Conservation (phyloP, 2,113 vertebrate genomes). For the Centrocercus urophasianus region DNA sequence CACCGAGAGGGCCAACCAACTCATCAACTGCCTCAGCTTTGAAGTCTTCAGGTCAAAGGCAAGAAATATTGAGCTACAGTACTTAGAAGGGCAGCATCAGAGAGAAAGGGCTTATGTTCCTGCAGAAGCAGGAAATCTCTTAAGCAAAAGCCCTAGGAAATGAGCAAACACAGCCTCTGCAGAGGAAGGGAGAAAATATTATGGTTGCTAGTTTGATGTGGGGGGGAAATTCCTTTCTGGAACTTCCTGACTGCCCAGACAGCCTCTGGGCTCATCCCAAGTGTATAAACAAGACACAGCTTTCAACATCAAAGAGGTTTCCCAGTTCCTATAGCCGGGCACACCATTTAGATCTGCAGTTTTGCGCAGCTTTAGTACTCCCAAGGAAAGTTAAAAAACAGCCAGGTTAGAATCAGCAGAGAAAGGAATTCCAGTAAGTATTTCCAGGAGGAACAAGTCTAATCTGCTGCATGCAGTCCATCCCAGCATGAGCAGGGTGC, state of each 20-base stretch:
- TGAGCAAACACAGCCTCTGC: neutral
- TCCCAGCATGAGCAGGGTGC: accelerated
- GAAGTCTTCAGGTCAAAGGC: neutral
- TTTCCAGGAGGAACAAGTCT: neutral
- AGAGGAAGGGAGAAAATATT: neutral
- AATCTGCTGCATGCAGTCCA: neutral
- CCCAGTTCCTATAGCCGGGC: neutral
- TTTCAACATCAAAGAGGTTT: conserved; percentile 44
- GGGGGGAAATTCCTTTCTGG: conserved; percentile 39
- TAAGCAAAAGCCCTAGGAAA: conserved; percentile 1
- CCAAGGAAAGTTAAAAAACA: neutral
- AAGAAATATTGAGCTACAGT: neutral
- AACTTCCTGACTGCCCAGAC: conserved; percentile 26
- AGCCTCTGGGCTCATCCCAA: conserved; percentile 16
- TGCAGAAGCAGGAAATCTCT: neutral
- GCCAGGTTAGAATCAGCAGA: neutral
- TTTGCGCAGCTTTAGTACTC: neutral
- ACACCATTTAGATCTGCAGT: neutral
- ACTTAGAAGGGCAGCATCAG: neutral
- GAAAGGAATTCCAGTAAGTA: neutral
- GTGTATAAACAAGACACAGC: conserved; percentile 10
- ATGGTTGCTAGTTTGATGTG: neutral
- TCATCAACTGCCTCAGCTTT: neutral
- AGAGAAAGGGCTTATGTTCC: neutral
- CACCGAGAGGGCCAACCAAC: neutral